Conservation (phyloP, 2,888 invertebrate species). For the Epistrophe grossulariae region DNA sequence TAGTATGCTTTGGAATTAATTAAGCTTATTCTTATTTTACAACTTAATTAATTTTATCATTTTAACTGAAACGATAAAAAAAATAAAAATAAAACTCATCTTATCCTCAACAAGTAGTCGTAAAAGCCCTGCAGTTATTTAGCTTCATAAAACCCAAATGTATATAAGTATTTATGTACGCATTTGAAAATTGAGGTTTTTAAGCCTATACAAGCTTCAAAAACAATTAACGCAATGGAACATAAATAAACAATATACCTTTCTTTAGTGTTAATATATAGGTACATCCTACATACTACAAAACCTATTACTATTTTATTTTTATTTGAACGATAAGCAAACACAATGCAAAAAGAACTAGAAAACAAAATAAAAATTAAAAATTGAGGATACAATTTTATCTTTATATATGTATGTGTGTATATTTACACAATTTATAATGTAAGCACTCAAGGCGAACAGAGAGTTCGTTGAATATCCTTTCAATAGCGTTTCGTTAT, state of each 20-base stretch:
- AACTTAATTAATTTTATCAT: constrained; percentile 12
- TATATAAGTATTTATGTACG: not conserved
- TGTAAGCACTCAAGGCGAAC: constrained; percentile 5
- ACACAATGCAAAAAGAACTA: not conserved
- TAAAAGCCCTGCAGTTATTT: not conserved
- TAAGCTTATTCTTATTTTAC: not conserved
- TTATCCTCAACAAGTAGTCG: not conserved
- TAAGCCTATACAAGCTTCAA: constrained; percentile 6
- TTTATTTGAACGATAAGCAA: not conserved
- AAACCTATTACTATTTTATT: not conserved
- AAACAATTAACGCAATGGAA: constrained; percentile 39
- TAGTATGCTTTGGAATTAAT: not conserved
- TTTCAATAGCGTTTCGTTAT: constrained; percentile 30
- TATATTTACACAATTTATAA: constrained; percentile 15
- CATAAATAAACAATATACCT: constrained; percentile 13
- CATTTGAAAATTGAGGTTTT: not conserved
- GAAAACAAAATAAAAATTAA: constrained; percentile 8
- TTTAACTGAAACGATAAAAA: not conserved
- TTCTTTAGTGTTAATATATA: no score
- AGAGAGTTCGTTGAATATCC: constrained; percentile 5
- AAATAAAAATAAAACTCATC: not conserved
- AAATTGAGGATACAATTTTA: constrained; percentile 22
- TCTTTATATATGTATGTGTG: not conserved
- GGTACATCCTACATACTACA: no score
- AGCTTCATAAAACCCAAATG: not conserved